Conservation (phyloP, 1,140 invertebrate genomes). For the Anastrepha obliqua region DNA sequence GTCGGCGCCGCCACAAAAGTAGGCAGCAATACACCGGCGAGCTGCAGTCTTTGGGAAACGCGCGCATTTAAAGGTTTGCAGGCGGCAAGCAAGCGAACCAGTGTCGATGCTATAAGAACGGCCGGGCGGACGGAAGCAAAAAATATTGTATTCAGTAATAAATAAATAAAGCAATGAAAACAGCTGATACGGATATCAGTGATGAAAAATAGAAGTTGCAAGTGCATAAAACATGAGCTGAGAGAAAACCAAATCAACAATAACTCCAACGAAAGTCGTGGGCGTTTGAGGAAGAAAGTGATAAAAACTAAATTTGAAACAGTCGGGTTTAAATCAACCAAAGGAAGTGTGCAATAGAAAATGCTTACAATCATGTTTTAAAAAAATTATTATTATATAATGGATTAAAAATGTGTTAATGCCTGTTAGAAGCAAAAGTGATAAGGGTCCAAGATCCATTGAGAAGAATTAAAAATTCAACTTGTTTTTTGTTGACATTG, state of each 20-base stretch:
- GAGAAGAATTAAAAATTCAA: neutral
- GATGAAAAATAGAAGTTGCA: neutral
- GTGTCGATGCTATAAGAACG: slow-evolving; percentile 1
- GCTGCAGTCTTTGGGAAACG: slow-evolving; percentile 47
- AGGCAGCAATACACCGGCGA: slow-evolving; percentile 37
- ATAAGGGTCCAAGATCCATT: slow-evolving; percentile 14
- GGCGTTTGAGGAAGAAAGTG: neutral
- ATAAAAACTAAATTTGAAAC: neutral
- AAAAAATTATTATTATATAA: neutral
- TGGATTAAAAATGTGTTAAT: neutral
- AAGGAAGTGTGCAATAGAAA: neutral
- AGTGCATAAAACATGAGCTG: too few relatives aligned
- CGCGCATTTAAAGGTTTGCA: slow-evolving; percentile 46
- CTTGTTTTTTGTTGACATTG: neutral
- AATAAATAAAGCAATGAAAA: neutral
- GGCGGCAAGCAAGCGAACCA: neutral
- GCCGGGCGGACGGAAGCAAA: neutral
- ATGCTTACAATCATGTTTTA: neutral
- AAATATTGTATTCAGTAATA: neutral
- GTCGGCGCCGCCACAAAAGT: neutral
- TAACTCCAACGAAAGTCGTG: neutral
- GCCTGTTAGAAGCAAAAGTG: neutral
- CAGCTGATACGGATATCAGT: neutral
- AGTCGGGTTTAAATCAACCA: neutral
- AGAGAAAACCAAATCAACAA: neutral